phyloP scores from a whole-genome alignment of 2,113 vertebrate genomes.

The Oncorhynchus gorbuscha region DNA sequence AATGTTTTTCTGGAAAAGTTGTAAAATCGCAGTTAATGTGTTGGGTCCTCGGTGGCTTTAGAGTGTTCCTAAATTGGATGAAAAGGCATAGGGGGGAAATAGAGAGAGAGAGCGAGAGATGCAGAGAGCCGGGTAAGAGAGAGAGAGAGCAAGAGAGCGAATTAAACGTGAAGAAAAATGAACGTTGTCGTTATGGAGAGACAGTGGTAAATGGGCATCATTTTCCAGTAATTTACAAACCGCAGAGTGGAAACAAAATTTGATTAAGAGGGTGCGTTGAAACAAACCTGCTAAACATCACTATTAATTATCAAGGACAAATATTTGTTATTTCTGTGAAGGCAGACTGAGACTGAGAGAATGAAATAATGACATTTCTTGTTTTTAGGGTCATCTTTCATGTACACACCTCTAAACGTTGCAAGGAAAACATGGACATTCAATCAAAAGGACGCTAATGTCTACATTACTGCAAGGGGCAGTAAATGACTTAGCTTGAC shows the following conservation, averaged over 20 bases:
- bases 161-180: constrained; percentile 46
- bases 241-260: constrained; percentile 77
- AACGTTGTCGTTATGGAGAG: constrained; percentile 67
- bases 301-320: constrained; percentile 77
- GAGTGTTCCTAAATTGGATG: constrained; percentile 61
- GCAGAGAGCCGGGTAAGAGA: too few relatives aligned
- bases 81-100: constrained; percentile 30
- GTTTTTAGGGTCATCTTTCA: constrained; percentile 69
- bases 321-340: constrained; percentile 71
- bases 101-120: constrained; percentile 22
- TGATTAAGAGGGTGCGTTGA: constrained; percentile 78
- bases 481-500: constrained; percentile 67
- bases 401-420: constrained; percentile 24
- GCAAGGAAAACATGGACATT: constrained; percentile 54
- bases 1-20: constrained; percentile 64
- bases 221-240: constrained; percentile 73
- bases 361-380: constrained; percentile 53
- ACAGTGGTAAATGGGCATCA: constrained; percentile 79
- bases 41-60: constrained; percentile 45
- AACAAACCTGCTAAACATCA: constrained; percentile 78
- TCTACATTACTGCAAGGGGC: constrained; percentile 66
- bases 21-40: constrained; percentile 66
- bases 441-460: constrained; percentile 71
- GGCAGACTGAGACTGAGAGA: constrained; percentile 58
- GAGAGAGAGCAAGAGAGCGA: constrained; percentile 25